These are phyloP conservation scores for Amblyjoppa fuscipennis DNA, from an alignment of 2,888 invertebrate species.

Conservation along the genomic window DNA sequence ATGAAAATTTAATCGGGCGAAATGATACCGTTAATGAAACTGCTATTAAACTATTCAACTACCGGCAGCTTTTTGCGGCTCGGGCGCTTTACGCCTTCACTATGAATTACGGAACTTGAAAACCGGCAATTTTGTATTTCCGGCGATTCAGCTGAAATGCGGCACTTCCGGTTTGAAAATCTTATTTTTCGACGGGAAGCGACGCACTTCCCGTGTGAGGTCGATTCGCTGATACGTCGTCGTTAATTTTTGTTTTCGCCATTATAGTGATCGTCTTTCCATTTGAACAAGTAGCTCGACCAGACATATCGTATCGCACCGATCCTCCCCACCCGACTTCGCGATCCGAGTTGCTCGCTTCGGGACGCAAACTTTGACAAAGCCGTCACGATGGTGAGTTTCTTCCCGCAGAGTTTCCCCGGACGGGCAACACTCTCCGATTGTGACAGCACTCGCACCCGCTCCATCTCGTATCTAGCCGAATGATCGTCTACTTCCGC, in stretches of 20 bases:
- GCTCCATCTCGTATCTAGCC: background rate
- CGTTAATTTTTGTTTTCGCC: background rate
- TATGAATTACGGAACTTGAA: too few species aligned
- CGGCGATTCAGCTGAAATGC: too few species aligned
- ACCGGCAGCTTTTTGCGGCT: background rate
- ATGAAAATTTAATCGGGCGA: background rate
- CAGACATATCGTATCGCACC: background rate
- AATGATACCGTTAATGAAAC: background rate
- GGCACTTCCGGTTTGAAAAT: too few species aligned
- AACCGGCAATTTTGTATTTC: too few species aligned
- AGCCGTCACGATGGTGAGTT: conserved; percentile 35
- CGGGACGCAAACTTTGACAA: conserved; percentile 7
- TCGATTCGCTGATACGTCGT: too few species aligned
- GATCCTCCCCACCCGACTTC: background rate
- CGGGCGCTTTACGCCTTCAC: background rate
- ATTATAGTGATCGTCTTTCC: background rate
- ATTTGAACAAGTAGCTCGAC: too few species aligned
- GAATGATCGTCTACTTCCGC: conserved; percentile 3
- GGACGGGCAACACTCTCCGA: conserved; percentile 9
- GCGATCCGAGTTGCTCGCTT: background rate
- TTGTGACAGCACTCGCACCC: background rate
- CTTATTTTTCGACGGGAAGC: too few species aligned
- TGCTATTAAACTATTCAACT: background rate
- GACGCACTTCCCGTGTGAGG: too few species aligned
- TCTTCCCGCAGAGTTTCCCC: conserved; percentile 41